Percentiles rank a stretch among this genome's conserved stretches.
Conservation (phyloP, 2,113 vertebrate species). For the Rattus norvegicus region DNA sequence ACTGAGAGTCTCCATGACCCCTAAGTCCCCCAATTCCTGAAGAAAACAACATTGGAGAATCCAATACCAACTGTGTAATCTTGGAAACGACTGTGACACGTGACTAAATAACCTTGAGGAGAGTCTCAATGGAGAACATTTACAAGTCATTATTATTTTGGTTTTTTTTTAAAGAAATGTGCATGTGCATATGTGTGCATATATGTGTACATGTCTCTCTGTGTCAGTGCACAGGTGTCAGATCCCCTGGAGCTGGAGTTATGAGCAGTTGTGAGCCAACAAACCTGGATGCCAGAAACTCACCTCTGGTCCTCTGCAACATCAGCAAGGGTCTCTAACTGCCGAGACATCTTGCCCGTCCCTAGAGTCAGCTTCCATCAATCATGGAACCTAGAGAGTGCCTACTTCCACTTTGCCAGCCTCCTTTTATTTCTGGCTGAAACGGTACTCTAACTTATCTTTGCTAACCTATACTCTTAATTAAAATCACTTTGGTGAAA, state of each 20-base stretch:
- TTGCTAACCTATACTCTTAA: not conserved
- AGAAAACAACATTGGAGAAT: slow-evolving; percentile 10
- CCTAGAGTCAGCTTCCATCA: not conserved
- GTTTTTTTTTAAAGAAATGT: not conserved
- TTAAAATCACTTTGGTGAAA: slow-evolving; percentile 24
- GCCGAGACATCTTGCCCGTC: not conserved
- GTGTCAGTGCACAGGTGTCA: not conserved
- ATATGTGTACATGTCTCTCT: not conserved
- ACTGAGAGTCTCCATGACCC: not conserved
- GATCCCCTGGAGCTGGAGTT: not conserved
- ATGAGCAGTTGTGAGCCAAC: not conserved
- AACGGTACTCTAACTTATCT: not conserved
- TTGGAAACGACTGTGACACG: slow-evolving; percentile 7
- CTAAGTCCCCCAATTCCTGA: not conserved
- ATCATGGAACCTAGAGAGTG: not conserved
- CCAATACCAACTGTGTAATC: not conserved
- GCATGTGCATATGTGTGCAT: not conserved
- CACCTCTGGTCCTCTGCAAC: not conserved
- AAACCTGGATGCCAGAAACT: not conserved
- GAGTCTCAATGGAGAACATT: not conserved
- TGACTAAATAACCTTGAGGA: not conserved
- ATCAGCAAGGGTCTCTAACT: not conserved
- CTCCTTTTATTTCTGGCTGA: not conserved
- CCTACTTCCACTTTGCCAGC: not conserved
- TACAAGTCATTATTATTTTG: not conserved